These are phyloP conservation scores for Rhagoletis zephyria DNA, from an alignment of 1,140 invertebrate species.

Conservation along the genomic window DNA sequence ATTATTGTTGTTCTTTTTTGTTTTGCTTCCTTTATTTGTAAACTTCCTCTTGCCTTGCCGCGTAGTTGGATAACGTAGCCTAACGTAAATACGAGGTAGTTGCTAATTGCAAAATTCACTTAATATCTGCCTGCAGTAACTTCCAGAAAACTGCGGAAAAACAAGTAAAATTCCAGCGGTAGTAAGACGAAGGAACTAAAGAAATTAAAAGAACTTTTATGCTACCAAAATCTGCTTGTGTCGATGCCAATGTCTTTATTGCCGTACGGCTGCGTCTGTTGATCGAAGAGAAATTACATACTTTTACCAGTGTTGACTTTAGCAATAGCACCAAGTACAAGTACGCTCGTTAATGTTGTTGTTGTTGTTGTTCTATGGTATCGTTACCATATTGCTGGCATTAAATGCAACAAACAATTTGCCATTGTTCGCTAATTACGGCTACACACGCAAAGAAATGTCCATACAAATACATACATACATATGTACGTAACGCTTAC, in stretches of 20 bases:
- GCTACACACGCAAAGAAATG: neutral
- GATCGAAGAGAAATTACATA: neutral
- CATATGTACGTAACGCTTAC: neutral
- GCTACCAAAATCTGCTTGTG: neutral
- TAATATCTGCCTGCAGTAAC: neutral
- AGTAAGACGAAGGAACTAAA: neutral
- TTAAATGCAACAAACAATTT: conserved; percentile 45
- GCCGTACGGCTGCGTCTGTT: neutral
- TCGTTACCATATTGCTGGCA: conserved; percentile 23
- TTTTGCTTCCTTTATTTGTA: neutral
- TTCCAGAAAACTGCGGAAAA: neutral
- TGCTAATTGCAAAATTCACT: conserved; percentile 46
- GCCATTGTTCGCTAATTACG: conserved; percentile 39
- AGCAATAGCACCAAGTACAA: neutral
- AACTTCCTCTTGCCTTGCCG: neutral
- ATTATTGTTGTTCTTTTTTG: neutral
- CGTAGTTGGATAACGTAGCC: neutral
- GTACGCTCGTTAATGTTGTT: neutral
- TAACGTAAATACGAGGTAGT: neutral
- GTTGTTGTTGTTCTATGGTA: neutral
- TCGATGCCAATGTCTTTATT: neutral
- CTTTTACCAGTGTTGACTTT: neutral
- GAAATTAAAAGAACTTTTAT: neutral
- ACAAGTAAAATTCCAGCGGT: neutral
- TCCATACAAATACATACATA: neutral